These are phyloP conservation scores for Micronisus gabar DNA, from an alignment of 2,113 vertebrate genomes.

Conservation along the genomic window DNA sequence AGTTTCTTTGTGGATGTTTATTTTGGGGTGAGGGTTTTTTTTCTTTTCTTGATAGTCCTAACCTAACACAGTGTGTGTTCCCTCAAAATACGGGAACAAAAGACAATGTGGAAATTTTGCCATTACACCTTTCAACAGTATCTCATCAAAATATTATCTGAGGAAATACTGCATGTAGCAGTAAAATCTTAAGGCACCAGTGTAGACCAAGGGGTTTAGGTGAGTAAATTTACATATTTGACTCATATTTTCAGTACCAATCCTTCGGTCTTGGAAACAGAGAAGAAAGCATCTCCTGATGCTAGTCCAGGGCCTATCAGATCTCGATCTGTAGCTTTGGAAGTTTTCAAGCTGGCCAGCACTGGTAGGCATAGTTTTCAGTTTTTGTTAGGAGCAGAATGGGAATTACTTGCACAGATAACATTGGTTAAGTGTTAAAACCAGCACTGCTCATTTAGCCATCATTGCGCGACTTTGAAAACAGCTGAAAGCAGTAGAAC, in stretches of 20 bases:
- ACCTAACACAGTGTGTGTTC: background rate
- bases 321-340: background rate
- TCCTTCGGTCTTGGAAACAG: background rate
- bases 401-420: background rate
- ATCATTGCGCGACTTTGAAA: background rate
- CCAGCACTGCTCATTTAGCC: background rate
- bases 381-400: background rate
- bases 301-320: background rate
- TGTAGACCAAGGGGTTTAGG: fast-evolving
- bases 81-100: background rate
- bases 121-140: background rate
- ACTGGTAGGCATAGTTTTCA: background rate
- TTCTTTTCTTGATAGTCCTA: background rate
- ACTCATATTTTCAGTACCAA: background rate
- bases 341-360: background rate
- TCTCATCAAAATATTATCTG: background rate
- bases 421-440: background rate
- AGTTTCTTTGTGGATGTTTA: background rate
- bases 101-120: background rate
- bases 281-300: background rate
- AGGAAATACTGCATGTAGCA: background rate
- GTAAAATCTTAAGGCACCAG: background rate
- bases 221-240: background rate
- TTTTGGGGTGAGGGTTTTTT: background rate
- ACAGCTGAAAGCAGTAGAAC: background rate